Base-by-base conservation (phyloP, 2,888 invertebrate genomes). In the Neoascia interrupta region DNA sequence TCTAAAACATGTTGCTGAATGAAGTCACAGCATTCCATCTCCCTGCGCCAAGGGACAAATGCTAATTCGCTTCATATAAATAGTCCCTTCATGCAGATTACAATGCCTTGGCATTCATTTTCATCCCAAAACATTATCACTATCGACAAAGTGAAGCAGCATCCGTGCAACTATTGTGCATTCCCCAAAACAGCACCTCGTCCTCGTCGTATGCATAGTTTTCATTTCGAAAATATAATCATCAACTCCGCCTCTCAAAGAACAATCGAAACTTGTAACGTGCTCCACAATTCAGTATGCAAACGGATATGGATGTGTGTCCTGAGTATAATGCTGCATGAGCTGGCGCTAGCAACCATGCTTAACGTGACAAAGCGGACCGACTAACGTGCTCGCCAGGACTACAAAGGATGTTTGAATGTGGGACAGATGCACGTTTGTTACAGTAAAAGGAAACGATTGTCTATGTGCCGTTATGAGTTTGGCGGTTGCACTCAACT, bases 301-400 rank as follows among this genome's bases (percentile, higher is more conserved):
- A 74, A 66, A 60, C 73, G 73, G 66, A 74, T 66, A 73, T 73
- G 43, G 36, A 73, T 58, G 66, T 72, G 49, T 72, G 56, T 74
- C 45, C 37, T 43, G 43, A 39, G 72, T 39, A 63, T 54, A n/a
- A n/a, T n/a, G 39, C 45, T 51, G 36, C 53, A 54, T 54, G 31
- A 72, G 54, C 54, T 45, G 41, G 18, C 51, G 26, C 31, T 21
- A 49, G 61, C 63, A 63, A 63, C 37, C 36, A 34, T 43, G 45
- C 37, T 10, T 8, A 10, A 26, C 53, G 54, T 70, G 63, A 39
- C 31, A 13, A 70, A 63, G 45, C n/a, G 49, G n/a, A n/a, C n/a
- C n/a, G n/a, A n/a, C n/a, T n/a, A n/a, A n/a, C n/a, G n/a, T n/a
- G n/a, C n/a, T n/a, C n/a, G n/a, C n/a, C n/a, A n/a, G n/a, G n/a